Evolutionary conservation across 2,797 vertebrate genomes (phyloP).

Genomic region (Lagocephalus sceleratus): DNA sequence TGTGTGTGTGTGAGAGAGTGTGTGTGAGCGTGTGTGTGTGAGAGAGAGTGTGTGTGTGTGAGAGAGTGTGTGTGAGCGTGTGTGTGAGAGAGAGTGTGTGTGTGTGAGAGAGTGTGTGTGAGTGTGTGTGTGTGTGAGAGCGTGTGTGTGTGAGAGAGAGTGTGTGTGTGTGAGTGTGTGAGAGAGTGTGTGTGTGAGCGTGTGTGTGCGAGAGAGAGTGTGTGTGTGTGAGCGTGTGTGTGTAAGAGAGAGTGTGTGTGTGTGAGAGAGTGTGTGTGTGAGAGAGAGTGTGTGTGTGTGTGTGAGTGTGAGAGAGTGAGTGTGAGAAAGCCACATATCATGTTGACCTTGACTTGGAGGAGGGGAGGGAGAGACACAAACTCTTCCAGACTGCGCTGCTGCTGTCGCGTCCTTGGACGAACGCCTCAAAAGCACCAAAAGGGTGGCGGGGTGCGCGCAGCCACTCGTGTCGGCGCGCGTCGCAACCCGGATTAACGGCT

Average conservation of each 20-base stretch:
- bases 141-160: constrained; percentile 3
- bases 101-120: background rate
- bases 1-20: constrained; percentile 1
- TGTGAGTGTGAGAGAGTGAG: background rate
- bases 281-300: constrained; percentile 1
- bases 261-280: background rate
- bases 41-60: too few species aligned
- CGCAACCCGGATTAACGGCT: background rate
- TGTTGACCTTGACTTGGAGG: constrained; percentile 27
- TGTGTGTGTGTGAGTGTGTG: background rate
- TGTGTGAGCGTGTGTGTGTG: too few species aligned
- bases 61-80: too few species aligned
- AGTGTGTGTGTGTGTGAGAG: too few species aligned
- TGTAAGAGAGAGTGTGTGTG: too few species aligned
- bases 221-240: too few species aligned
- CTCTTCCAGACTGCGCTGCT: background rate
- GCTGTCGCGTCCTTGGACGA: constrained; percentile 11
- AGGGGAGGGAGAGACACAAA: background rate
- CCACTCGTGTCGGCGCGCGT: background rate
- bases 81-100: background rate
- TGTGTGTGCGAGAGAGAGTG: background rate
- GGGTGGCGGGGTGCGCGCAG: background rate
- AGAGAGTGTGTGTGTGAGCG: background rate
- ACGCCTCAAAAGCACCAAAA: too few species aligned
- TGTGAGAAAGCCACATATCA: constrained; percentile 17